Evolutionary conservation across 2,888 invertebrate species (phyloP).

Genomic region (Drosophila demipolita): DNA sequence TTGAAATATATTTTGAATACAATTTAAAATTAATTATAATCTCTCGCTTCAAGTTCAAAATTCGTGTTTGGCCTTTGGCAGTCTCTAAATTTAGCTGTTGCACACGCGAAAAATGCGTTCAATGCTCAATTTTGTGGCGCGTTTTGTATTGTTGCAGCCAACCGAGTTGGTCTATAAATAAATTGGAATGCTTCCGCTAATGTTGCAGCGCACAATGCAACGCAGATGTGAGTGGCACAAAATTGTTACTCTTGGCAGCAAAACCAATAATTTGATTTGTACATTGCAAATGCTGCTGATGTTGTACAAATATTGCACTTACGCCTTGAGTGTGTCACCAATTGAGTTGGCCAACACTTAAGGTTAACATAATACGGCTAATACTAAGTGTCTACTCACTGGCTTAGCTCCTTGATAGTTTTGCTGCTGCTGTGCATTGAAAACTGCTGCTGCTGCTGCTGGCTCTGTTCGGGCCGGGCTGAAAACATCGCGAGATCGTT

Average conservation of each 20-base stretch:
- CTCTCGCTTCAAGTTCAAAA: constrained; percentile 71
- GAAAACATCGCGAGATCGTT: constrained; percentile 78
- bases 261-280: constrained; percentile 4
- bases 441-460: constrained; percentile 71
- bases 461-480: constrained; percentile 73
- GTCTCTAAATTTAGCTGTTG: constrained; percentile 47
- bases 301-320: constrained; percentile 29
- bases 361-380: constrained; percentile 25
- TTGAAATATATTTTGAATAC: background rate
- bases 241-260: constrained; percentile 9
- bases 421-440: constrained; percentile 76
- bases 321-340: background rate
- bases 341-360: constrained; percentile 24
- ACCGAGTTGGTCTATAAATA: constrained; percentile 60
- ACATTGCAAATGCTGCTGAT: background rate
- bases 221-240: constrained; percentile 11
- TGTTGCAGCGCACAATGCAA: constrained; percentile 10
- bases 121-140: constrained; percentile 52
- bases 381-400: constrained; percentile 57
- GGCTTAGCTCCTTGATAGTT: constrained; percentile 79
- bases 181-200: constrained; percentile 53
- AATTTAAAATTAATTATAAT: background rate
- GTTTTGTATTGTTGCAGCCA: constrained; percentile 27
- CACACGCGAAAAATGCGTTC: constrained; percentile 57
- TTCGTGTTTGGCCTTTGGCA: constrained; percentile 75